phyloP scores from a whole-genome alignment of 2,888 invertebrate genomes.

The Autographa pulchrina region DNA sequence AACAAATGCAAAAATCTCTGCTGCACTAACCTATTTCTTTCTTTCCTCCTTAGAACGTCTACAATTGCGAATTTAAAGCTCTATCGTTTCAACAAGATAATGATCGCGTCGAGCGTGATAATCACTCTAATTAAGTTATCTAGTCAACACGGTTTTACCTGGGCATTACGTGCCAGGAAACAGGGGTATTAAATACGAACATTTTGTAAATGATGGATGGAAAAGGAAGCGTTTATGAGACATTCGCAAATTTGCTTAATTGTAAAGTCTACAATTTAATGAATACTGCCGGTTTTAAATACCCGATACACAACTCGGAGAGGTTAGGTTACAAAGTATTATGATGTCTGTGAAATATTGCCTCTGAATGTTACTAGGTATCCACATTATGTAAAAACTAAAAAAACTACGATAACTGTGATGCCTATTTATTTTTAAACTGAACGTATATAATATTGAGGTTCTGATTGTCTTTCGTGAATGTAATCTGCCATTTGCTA shows the following conservation, averaged over 20 bases:
- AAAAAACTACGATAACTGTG: no score
- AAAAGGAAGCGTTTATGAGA: conserved; percentile 3
- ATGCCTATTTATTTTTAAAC: no score
- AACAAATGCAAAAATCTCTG: conserved; percentile 23
- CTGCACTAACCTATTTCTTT: conserved; percentile 36
- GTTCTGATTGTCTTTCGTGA: no score
- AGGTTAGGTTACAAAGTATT: conserved; percentile 1
- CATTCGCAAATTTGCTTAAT: conserved; percentile 2
- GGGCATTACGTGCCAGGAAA: conserved; percentile 33
- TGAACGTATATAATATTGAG: no score
- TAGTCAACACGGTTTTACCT: conserved; percentile 45
- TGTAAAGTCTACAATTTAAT: conserved; percentile 4
- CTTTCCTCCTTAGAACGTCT: conserved; percentile 29
- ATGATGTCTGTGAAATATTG: neutral
- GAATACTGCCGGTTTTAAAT: neutral
- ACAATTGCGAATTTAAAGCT: conserved; percentile 51
- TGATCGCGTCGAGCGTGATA: conserved; percentile 50
- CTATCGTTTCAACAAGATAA: conserved; percentile 36
- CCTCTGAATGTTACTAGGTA: neutral
- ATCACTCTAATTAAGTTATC: conserved; percentile 56
- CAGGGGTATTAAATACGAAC: conserved; percentile 20
- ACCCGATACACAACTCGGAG: no score
- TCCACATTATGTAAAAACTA: no score
- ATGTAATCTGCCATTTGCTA: no score
- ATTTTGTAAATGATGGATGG: conserved; percentile 10